phyloP scores from a whole-genome alignment of 2,797 vertebrate species.

The Lycodopsis pacificus region DNA sequence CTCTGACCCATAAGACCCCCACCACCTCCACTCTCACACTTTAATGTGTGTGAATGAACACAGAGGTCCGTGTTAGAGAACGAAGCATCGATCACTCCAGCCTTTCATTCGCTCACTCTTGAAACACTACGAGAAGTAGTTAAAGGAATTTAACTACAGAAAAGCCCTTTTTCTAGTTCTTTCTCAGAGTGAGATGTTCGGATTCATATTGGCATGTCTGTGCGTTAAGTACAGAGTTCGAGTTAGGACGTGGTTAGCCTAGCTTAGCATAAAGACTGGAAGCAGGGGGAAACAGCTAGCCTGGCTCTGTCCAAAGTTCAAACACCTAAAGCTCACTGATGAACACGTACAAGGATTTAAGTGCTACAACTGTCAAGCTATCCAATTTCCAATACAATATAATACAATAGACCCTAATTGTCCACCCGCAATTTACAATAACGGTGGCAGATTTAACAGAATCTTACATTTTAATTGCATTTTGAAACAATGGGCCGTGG shows the following conservation, averaged over 20 bases:
- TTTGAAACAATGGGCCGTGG: no score
- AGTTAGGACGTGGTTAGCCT: no score
- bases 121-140: not conserved
- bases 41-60: conserved; percentile 10
- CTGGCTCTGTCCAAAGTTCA: not conserved
- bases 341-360: no score
- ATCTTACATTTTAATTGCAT: no score
- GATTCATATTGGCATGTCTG: not conserved
- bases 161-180: not conserved
- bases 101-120: not conserved
- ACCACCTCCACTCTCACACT: conserved; percentile 24
- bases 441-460: no score
- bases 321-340: no score
- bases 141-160: not conserved
- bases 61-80: not conserved
- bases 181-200: not conserved
- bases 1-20: conserved; percentile 23
- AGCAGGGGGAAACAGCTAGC: not conserved
- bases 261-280: not conserved
- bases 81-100: not conserved
- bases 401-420: no score
- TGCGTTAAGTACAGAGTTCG: not conserved
- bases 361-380: no score
- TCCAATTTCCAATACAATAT: no score
- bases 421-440: no score